Conservation (phyloP, 2,113 vertebrate species). For the Protobothrops mucrosquamatus region DNA sequence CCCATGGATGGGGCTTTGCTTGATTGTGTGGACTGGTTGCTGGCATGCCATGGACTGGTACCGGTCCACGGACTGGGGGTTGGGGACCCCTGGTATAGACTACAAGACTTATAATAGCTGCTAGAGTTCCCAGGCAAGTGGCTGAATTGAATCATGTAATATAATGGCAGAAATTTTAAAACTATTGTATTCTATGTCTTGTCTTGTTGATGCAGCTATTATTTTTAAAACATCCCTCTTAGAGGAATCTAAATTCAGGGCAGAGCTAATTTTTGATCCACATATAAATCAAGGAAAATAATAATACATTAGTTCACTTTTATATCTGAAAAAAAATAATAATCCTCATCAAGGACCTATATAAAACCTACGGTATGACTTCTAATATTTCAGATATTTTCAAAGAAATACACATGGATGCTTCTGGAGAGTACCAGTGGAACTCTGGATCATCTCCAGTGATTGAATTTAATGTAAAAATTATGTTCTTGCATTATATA, state of each 20-base stretch:
- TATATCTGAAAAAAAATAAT: neutral
- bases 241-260: neutral
- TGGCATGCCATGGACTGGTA: too few relatives aligned
- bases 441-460: rapidly evolving
- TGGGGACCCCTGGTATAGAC: neutral
- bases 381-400: neutral
- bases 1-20: too few relatives aligned
- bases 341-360: neutral
- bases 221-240: neutral
- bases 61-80: too few relatives aligned
- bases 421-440: neutral
- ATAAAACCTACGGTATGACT: neutral
- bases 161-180: neutral
- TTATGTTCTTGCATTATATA: rapidly evolving
- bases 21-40: too few relatives aligned
- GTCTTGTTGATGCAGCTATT: neutral
- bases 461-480: neutral
- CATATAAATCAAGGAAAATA: neutral
- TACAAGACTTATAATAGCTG: neutral
- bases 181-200: neutral
- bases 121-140: neutral
- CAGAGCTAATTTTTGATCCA: neutral
- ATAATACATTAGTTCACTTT: neutral
- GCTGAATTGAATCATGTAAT: neutral
- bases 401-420: neutral